phyloP scores from a whole-genome alignment of 2,888 invertebrate genomes.

The Spialia ferax region DNA sequence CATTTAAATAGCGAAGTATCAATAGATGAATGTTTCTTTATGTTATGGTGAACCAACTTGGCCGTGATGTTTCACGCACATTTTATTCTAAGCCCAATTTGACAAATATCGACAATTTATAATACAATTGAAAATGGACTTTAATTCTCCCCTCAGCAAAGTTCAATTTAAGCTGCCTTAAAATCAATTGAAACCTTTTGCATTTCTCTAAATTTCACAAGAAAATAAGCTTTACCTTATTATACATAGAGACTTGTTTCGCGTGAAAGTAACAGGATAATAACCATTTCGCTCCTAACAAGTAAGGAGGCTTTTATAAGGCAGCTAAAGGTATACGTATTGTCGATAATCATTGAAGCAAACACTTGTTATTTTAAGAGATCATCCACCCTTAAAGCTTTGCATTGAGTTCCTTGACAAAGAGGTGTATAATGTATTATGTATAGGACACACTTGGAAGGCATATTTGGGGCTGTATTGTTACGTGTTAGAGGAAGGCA shows the following conservation, averaged over 20 bases:
- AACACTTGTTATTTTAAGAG: conserved; percentile 87
- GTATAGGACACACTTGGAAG: conserved; percentile 84
- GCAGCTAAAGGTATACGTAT: conserved; percentile 83
- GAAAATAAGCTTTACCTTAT: conserved; percentile 8
- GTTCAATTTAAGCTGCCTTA: conserved; percentile 37
- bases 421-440: conserved; percentile 84
- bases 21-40: conserved; percentile 83
- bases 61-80: conserved; percentile 84
- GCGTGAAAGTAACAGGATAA: conserved; percentile 6
- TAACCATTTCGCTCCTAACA: conserved; percentile 43
- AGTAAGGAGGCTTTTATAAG: conserved; percentile 75
- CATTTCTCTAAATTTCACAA: neutral
- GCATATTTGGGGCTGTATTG: conserved; percentile 74
- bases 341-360: conserved; percentile 87
- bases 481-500: conserved; percentile 50
- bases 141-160: conserved; percentile 38
- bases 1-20: conserved; percentile 84
- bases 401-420: conserved; percentile 76
- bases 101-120: conserved; percentile 48
- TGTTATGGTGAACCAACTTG: conserved; percentile 84
- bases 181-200: neutral
- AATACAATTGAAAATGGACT: conserved; percentile 46
- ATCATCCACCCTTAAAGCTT: conserved; percentile 85
- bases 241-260: conserved; percentile 26
- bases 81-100: conserved; percentile 73